These are phyloP conservation scores for Himalopsyche anomala DNA, from an alignment of 2,888 invertebrate genomes.

Conservation along the genomic window DNA sequence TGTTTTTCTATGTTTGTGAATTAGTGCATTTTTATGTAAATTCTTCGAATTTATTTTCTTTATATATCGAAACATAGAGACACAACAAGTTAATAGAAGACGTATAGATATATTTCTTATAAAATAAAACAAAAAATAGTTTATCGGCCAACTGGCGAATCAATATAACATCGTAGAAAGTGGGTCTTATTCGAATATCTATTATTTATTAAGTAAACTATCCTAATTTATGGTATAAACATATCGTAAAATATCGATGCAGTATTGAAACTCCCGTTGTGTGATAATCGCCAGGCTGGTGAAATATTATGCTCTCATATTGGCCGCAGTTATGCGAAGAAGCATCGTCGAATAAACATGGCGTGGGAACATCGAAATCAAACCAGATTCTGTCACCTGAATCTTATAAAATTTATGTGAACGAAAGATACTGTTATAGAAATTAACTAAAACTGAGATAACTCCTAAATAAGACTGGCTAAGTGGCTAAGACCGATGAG, in stretches of 20 bases:
- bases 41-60: no score
- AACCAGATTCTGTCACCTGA: slow-evolving; percentile 29
- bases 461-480: neutral
- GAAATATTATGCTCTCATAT: neutral
- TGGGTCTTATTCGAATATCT: no score
- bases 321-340: slow-evolving; percentile 14
- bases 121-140: no score
- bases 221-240: neutral
- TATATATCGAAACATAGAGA: no score
- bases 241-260: slow-evolving; percentile 15
- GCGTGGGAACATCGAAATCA: slow-evolving; percentile 9
- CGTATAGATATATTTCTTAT: no score
- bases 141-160: no score
- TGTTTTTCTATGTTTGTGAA: no score
- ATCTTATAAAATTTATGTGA: neutral
- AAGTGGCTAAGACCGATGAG: slow-evolving; percentile 35
- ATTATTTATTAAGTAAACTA: no score
- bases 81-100: no score
- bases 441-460: neutral
- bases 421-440: neutral
- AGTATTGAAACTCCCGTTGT: slow-evolving; percentile 18
- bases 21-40: no score
- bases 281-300: neutral
- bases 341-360: neutral
- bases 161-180: no score